phyloP scores from a whole-genome alignment of 2,797 vertebrate species.

The Onychomys torridus region DNA sequence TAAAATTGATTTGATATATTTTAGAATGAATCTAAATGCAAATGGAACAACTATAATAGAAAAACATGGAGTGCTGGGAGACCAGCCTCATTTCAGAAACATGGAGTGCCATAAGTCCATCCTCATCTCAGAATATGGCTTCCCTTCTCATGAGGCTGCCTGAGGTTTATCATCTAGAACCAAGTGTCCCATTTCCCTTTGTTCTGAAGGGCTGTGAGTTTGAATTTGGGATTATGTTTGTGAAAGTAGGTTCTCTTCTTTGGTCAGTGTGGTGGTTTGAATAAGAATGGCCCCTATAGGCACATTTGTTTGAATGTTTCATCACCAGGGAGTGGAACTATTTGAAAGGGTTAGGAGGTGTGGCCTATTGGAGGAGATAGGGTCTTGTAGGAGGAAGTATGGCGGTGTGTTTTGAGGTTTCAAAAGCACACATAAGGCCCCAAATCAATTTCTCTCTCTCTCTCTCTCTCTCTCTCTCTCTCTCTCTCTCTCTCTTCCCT shows the following conservation, averaged over 20 bases:
- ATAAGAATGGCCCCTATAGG: background rate
- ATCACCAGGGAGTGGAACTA: background rate
- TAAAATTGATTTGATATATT: constrained; percentile 36
- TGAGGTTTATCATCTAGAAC: background rate
- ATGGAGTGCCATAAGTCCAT: background rate
- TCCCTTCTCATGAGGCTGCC: constrained; percentile 15
- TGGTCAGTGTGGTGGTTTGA: background rate
- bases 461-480: background rate
- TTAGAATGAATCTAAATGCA: background rate
- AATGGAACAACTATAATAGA: background rate
- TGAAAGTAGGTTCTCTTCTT: background rate
- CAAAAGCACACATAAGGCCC: background rate
- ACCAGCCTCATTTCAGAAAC: background rate
- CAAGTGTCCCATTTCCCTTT: background rate
- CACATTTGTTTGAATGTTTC: background rate
- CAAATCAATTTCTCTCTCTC: background rate
- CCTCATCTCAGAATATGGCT: background rate
- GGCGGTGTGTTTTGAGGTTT: background rate
- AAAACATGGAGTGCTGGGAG: background rate
- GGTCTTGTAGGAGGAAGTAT: background rate
- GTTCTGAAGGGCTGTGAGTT: background rate
- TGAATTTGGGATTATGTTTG: background rate
- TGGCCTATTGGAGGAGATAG: background rate
- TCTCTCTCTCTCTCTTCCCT: too few species aligned
- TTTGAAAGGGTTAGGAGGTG: background rate